Conservation (phyloP, 2,888 invertebrate species). For the Silvanus unidentatus region DNA sequence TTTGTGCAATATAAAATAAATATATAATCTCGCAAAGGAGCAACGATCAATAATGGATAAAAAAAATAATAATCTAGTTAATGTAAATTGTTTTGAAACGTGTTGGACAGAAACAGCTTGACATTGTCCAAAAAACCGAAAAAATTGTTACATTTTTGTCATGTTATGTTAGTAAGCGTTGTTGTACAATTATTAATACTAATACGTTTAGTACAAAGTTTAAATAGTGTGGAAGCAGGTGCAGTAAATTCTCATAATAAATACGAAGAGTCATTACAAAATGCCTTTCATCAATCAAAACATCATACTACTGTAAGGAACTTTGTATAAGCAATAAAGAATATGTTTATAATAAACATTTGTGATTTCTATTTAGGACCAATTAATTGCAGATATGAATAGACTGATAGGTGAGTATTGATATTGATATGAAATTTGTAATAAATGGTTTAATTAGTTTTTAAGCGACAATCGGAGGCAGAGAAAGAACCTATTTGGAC, state of each 20-base stretch:
- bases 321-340: conserved; percentile 24
- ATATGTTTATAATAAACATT: conserved; percentile 13
- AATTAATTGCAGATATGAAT: no score
- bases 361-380: no score
- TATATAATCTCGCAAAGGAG: conserved; percentile 10
- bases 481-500: conserved; percentile 38
- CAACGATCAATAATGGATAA: not conserved
- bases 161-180: conserved; percentile 17
- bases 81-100: conserved; percentile 17
- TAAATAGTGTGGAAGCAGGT: conserved; percentile 17
- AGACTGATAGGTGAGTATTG: no score
- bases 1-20: conserved; percentile 9
- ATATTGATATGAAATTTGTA: no score
- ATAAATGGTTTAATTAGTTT: no score
- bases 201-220: conserved; percentile 18
- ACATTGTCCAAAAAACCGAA: conserved; percentile 2
- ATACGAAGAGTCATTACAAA: conserved; percentile 3
- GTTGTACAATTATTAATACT: conserved; percentile 16
- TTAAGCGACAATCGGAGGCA: not conserved
- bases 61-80: conserved; percentile 4
- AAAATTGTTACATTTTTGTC: conserved; percentile 17
- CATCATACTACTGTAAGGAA: conserved; percentile 17
- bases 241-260: no score
- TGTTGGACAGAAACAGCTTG: conserved; percentile 4
- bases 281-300: conserved; percentile 19